phyloP scores from a whole-genome alignment of 2,113 vertebrate species.

The Perccottus glenii region DNA sequence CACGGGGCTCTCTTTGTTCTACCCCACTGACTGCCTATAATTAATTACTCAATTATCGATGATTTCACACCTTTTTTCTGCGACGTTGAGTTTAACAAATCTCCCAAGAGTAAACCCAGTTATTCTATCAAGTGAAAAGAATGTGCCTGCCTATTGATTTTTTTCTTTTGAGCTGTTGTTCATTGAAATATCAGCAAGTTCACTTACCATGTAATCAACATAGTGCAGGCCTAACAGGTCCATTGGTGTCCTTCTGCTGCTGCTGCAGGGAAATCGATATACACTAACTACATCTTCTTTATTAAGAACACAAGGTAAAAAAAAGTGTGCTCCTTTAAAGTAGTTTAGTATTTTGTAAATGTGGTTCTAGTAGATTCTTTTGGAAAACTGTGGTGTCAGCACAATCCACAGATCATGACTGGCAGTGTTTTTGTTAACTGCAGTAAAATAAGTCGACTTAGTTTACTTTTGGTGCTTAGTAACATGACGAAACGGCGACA shows the following conservation, averaged over 20 bases:
- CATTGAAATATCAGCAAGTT: constrained; percentile 35
- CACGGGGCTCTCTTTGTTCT: constrained; percentile 7
- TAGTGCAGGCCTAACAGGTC: constrained; percentile 25
- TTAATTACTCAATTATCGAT: constrained; percentile 42
- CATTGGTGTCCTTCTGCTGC: constrained; percentile 15
- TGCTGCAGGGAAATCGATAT: constrained; percentile 17
- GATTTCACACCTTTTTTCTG: constrained; percentile 42
- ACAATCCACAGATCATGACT: too few relatives aligned
- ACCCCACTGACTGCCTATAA: constrained; percentile 7
- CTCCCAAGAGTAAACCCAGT: constrained; percentile 36
- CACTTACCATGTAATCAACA: constrained; percentile 45
- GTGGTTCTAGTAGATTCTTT: too few relatives aligned
- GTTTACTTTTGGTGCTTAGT: too few relatives aligned
- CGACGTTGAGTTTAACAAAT: constrained; percentile 31
- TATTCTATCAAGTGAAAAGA: constrained; percentile 44
- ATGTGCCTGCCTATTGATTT: constrained; percentile 52
- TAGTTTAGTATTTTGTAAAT: background rate
- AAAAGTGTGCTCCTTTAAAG: background rate
- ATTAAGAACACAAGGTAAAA: constrained; percentile 2
- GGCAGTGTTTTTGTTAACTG: too few relatives aligned
- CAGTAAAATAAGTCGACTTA: too few relatives aligned
- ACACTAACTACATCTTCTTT: constrained; percentile 6
- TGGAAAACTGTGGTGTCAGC: too few relatives aligned
- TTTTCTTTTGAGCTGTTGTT: constrained; percentile 34
- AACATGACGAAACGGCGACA: too few relatives aligned